phyloP scores from a whole-genome alignment of 2,888 invertebrate species.

The Labia minor region DNA sequence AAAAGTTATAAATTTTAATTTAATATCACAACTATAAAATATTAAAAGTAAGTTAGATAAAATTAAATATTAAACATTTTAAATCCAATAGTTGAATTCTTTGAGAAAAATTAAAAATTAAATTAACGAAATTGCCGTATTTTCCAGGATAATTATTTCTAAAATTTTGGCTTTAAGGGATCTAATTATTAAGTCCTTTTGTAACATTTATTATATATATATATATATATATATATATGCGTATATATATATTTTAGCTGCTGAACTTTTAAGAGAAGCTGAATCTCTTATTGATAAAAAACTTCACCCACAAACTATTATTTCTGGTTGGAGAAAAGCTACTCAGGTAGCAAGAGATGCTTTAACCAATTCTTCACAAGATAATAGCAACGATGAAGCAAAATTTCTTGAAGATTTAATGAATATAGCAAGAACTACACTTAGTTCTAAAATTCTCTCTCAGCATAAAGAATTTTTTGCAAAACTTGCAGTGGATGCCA shows the following conservation, averaged over 20 bases:
- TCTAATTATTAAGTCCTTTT: too few relatives aligned
- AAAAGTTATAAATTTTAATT: too few relatives aligned
- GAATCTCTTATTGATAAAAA: slow-evolving; percentile 87
- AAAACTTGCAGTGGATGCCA: slow-evolving; percentile 89
- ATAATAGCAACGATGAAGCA: slow-evolving; percentile 65
- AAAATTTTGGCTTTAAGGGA: too few relatives aligned
- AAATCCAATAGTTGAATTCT: too few relatives aligned
- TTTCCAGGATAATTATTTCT: too few relatives aligned
- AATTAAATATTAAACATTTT: too few relatives aligned
- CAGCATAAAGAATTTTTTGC: slow-evolving; percentile 97
- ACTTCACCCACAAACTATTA: slow-evolving; percentile 96
- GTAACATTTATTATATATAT: too few relatives aligned
- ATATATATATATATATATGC: too few relatives aligned
- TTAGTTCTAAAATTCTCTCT: slow-evolving; percentile 94
- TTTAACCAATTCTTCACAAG: slow-evolving; percentile 62
- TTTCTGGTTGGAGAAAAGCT: slow-evolving; percentile 89
- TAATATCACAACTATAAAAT: too few relatives aligned
- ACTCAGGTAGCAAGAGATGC: slow-evolving; percentile 74
- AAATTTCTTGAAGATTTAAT: slow-evolving; percentile 78
- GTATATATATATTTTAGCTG: slow-evolving; percentile 54
- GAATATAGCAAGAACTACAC: slow-evolving; percentile 94
- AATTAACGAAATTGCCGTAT: too few relatives aligned
- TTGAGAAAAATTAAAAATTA: too few relatives aligned
- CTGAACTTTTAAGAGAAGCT: slow-evolving; percentile 89
- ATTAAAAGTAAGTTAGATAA: too few relatives aligned